These are phyloP conservation scores for Pteruthius melanotis DNA, from an alignment of 2,113 vertebrate species.

Conservation along the genomic window DNA sequence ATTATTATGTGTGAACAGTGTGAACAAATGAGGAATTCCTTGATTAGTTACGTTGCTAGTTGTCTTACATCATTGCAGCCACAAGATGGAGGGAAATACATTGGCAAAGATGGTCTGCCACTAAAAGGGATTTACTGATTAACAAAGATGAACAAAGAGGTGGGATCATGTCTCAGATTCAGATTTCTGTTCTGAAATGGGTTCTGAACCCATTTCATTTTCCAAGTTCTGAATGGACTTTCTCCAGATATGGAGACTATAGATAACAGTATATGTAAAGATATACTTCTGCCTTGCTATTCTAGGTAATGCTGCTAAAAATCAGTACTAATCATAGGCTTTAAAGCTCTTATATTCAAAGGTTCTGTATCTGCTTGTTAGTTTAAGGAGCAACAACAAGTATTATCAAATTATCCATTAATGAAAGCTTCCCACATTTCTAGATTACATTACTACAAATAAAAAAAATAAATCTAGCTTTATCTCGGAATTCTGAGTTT, in stretches of 20 bases:
- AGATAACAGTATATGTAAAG: too few species aligned
- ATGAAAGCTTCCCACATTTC: background rate
- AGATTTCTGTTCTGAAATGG: too few species aligned
- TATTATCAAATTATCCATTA: background rate
- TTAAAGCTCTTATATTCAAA: background rate
- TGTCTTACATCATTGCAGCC: background rate
- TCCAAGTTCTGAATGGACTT: background rate
- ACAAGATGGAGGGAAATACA: background rate
- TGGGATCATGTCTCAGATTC: background rate
- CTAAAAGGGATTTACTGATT: background rate
- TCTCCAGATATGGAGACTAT: background rate
- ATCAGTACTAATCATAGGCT: background rate
- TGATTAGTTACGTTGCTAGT: background rate
- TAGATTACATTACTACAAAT: background rate
- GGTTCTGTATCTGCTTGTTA: background rate
- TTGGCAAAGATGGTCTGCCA: background rate
- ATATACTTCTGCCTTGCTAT: background rate
- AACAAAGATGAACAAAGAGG: background rate
- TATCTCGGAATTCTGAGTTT: background rate
- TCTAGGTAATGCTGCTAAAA: background rate
- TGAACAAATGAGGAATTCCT: background rate
- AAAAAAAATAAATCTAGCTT: background rate
- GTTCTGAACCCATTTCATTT: too few species aligned
- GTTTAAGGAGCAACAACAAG: background rate
- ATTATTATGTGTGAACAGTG: background rate